Conservation (phyloP, 2,797 vertebrate species). For the Pteronotus mesoamericanus region DNA sequence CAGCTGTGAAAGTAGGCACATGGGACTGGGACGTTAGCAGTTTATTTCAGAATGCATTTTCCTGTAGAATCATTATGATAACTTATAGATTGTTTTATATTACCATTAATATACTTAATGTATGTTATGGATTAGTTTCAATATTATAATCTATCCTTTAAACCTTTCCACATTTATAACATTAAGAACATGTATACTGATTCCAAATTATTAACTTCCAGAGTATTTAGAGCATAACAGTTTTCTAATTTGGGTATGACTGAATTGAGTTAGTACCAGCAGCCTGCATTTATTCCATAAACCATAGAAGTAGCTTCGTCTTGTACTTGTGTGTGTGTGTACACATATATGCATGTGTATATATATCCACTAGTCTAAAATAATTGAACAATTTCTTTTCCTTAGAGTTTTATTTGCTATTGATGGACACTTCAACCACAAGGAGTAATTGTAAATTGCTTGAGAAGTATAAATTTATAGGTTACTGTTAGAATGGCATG, state of each 20-base stretch:
- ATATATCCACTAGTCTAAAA: not conserved
- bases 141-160: not conserved
- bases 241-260: not conserved
- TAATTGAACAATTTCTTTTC: slow-evolving; percentile 31
- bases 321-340: not conserved
- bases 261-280: not conserved
- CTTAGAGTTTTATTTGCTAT: not conserved
- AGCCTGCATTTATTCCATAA: not conserved
- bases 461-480: slow-evolving; percentile 42
- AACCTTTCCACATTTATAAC: not conserved
- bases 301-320: not conserved
- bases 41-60: not conserved
- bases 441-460: slow-evolving; percentile 35
- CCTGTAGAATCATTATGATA: not conserved
- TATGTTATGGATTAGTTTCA: not conserved
- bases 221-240: not conserved
- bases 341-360: not conserved
- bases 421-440: not conserved
- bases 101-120: not conserved
- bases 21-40: not conserved
- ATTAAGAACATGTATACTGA: not conserved
- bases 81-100: not conserved
- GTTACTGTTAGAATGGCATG: slow-evolving; percentile 34
- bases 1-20: not conserved
- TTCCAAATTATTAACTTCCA: not conserved